Base-by-base conservation (phyloP, 2,888 invertebrate species). In the Sarcophaga caerulescens region DNA sequence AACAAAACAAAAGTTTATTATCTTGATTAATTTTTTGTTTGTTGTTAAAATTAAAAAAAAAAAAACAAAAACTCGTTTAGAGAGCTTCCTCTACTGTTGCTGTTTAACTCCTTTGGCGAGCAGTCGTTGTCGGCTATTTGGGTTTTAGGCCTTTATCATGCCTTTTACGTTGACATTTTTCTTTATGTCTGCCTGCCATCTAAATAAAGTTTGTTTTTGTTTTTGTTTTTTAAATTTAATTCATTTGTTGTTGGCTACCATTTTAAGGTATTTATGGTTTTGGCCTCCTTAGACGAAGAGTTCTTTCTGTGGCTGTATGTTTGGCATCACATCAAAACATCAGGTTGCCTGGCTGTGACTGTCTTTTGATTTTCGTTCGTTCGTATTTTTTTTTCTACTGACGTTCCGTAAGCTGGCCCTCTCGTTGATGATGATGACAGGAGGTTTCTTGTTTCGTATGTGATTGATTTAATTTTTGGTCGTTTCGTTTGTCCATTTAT, bases 111-210 rank as follows among this genome's bases (percentile, higher is more conserved):
- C 35, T 63, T 63, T 65, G 6, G 47, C 14, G 21, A 47, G 14
- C 6, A 19, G 69, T 45, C 2, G 14, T 52, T 14, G 85, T 78
- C 79, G 86, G 86, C 86, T 81, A 74, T 70, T 79, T 57, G 59
- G 70, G 35, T 19, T 62, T 74, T 60, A 62, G 84, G 35, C 63
- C 70, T 84, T 86, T 86, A 75, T 84, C 81, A 78, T 81, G 35
- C 86, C 86, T 76, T 84, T 84, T 86, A 81, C 25, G 86, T 84
- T 86, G 86, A 86, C 86, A 86, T 78, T 84, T 86, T 84, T 84
- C 84, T 84, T 86, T 81, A 81, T 86, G 84, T 84, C 69, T 81
- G 84, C 78, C 74, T 81, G 84, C 81, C 84, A 78, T 74, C 81
- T 77, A 82, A 78, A 75, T 83, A 68, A 23, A 76, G 45, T 78